These are phyloP conservation scores for Scaptodrosophila latifasciaeformis DNA, from an alignment of 2,888 invertebrate species.

Conservation along the genomic window DNA sequence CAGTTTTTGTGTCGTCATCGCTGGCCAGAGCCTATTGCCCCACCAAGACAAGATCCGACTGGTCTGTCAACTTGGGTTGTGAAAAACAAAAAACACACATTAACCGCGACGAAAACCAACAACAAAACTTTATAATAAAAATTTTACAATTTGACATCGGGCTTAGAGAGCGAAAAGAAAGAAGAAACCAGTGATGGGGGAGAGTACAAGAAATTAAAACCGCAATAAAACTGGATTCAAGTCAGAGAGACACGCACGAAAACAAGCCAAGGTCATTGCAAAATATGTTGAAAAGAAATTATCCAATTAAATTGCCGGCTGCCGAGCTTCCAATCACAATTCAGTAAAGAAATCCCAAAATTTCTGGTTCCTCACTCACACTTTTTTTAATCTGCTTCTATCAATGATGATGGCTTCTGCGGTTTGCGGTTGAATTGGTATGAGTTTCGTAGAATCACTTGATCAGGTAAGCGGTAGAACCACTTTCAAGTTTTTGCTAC, in stretches of 20 bases:
- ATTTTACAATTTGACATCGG: conserved; percentile 55
- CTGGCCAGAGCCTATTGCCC: conserved; percentile 28
- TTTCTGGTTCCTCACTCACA: no score
- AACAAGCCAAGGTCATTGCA: conserved; percentile 64
- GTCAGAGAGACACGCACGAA: conserved; percentile 64
- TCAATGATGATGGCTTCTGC: no score
- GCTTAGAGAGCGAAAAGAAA: conserved; percentile 8
- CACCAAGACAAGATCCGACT: conserved; percentile 51
- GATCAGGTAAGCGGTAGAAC: conserved; percentile 46
- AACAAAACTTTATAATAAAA: conserved; percentile 59
- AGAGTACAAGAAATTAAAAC: conserved; percentile 54
- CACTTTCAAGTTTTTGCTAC: conserved; percentile 40
- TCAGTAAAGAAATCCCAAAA: no score
- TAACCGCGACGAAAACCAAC: conserved; percentile 20
- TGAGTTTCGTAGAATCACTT: conserved; percentile 31
- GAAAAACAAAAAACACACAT: neutral
- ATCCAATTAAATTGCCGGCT: neutral
- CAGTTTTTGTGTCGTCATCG: conserved; percentile 44
- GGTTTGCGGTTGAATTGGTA: no score
- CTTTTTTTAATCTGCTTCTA: no score
- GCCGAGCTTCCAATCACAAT: conserved; percentile 1
- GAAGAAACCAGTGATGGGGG: neutral
- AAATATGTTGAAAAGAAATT: conserved; percentile 51
- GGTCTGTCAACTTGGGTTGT: neutral
- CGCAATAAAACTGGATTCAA: conserved; percentile 56